Base-by-base conservation (phyloP, 2,888 invertebrate species). In the Mycalesis mineus region DNA sequence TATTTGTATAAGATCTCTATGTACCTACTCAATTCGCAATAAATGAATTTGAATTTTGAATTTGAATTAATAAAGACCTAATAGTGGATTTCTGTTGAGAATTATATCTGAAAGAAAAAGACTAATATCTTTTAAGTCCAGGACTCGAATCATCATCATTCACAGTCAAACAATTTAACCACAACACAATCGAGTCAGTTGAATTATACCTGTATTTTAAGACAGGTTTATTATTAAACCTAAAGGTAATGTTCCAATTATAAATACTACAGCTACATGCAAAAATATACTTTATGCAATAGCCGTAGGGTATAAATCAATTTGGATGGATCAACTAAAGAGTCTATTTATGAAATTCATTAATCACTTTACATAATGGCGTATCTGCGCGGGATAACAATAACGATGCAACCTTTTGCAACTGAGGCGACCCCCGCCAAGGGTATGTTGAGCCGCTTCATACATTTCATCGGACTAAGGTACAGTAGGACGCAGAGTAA, bases 311-410 rank as follows among this genome's bases (percentile, higher is more conserved):
- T 56, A 7, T 28, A 47, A 39, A 41, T 40, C 41, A 5, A 47
- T 33, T 42, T 37, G 13, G 5, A 7, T n/a, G 29, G 37, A n/a
- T 13, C 28, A 37, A 39, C 36, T 8, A 22, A 48, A 44, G 50
- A 42, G 47, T 58, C 59, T 57, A 57, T 52, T 55, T 62, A 55
- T 54, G 57, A 63, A 64, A 65, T 62, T 63, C 64, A 67, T 67
- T 65, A 65, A 67, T 67, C 66, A 67, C 55, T 56, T 58, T 55
- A 44, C 55, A 64, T 63, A 65, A 66, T 66, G 61, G 62, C 49
- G 58, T 62, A 61, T 64, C 64, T 62, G 60, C 57, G 50, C 48
- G 54, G 60, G 60, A 60, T 63, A 55, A 65, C 63, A 65, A 65
- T 60, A 60, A 63, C 62, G 53, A 53, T 56, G 65, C 62, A 58